Evolutionary conservation across 1,140 invertebrate species (phyloP).

Genomic region (Bombus haemorrhoidalis): DNA sequence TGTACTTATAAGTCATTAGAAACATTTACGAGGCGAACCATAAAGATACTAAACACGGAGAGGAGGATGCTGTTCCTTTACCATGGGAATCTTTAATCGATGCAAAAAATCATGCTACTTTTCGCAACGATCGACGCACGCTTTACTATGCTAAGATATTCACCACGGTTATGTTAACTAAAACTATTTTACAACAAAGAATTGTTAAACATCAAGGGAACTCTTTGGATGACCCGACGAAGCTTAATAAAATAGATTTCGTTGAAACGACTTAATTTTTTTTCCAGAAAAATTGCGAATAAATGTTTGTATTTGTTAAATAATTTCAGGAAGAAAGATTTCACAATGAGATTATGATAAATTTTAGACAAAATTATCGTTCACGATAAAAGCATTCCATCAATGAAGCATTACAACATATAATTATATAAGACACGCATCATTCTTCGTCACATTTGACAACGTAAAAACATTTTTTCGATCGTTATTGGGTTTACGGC

Average conservation of each 20-base stretch:
- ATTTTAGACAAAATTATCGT: too few relatives aligned
- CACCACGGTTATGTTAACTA: not conserved
- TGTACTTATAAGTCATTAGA: conserved; percentile 54
- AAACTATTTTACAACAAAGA: not conserved
- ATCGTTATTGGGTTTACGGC: not conserved
- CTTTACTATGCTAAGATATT: not conserved
- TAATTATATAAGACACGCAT: too few relatives aligned
- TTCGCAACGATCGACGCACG: not conserved
- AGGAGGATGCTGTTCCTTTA: not conserved
- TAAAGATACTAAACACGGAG: not conserved
- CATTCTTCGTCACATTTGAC: not conserved
- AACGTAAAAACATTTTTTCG: not conserved
- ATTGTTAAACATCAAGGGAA: too few relatives aligned
- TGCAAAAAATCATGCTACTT: conserved; percentile 11
- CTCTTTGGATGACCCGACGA: not conserved
- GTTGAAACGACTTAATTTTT: too few relatives aligned
- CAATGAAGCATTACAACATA: not conserved
- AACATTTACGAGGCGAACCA: conserved; percentile 28
- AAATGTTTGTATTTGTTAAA: too few relatives aligned
- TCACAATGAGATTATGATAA: too few relatives aligned
- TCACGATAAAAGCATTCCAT: too few relatives aligned
- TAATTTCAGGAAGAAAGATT: too few relatives aligned
- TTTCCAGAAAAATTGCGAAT: too few relatives aligned
- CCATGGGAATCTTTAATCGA: conserved; percentile 15
- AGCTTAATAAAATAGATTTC: not conserved